Percentiles rank a stretch among this genome's conserved stretches.
Conservation (phyloP, 2,113 vertebrate genomes). For the Fregetta grallaria region DNA sequence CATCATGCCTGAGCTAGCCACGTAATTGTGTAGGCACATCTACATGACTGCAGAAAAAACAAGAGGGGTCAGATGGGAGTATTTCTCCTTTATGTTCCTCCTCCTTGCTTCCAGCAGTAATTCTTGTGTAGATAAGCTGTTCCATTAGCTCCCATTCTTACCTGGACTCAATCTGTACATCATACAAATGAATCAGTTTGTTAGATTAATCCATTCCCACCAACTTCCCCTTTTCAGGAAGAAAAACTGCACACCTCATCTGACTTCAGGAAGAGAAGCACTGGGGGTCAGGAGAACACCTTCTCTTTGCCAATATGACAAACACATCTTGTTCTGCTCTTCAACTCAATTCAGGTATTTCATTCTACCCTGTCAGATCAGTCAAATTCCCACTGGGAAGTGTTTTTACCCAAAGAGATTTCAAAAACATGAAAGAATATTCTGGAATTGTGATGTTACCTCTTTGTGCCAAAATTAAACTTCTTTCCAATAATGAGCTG, state of each 20-base stretch:
- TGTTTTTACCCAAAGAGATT: background rate
- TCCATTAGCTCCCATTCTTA: background rate
- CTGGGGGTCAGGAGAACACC: background rate
- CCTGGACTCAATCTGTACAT: background rate
- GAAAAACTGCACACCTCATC: background rate
- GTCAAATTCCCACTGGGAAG: background rate
- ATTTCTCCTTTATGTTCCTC: background rate
- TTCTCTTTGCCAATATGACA: background rate
- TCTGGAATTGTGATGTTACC: background rate
- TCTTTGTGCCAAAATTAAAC: background rate
- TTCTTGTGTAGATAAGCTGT: background rate
- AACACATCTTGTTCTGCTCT: background rate
- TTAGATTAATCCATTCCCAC: background rate
- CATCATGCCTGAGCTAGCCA: background rate
- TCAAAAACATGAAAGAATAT: background rate
- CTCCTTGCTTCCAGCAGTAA: background rate
- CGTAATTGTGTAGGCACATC: background rate
- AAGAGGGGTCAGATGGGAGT: background rate
- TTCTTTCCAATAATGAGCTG: background rate
- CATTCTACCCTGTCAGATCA: background rate
- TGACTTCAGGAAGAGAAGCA: background rate
- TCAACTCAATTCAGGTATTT: background rate
- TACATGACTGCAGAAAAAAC: background rate
- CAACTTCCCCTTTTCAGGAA: background rate
- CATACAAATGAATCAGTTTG: background rate